Conservation (phyloP, 1,140 invertebrate species). For the Lamellibrachia luymesi region DNA sequence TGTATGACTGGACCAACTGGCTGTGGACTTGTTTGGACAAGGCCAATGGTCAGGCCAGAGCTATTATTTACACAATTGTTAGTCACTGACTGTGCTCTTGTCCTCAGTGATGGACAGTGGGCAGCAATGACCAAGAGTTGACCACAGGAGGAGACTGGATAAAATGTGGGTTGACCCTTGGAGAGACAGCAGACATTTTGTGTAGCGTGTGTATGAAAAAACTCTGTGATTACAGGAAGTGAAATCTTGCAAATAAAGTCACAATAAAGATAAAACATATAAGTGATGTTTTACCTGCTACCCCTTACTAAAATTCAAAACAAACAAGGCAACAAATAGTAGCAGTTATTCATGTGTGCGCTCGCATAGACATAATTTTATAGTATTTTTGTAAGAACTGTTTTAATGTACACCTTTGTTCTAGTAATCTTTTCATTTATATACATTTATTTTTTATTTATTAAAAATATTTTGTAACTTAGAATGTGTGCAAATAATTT, state of each 20-base stretch:
- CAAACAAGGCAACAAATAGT: too few relatives aligned
- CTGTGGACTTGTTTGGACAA: neutral
- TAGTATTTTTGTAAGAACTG: too few relatives aligned
- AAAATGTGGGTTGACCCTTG: too few relatives aligned
- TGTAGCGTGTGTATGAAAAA: neutral
- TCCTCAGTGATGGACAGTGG: neutral
- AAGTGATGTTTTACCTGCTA: neutral
- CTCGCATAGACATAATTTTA: too few relatives aligned
- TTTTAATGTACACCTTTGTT: too few relatives aligned
- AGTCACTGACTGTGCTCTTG: neutral
- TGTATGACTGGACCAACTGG: neutral
- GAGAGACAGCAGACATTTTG: neutral
- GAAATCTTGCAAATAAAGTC: neutral
- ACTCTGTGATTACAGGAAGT: neutral
- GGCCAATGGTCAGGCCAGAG: neutral
- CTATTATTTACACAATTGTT: neutral
- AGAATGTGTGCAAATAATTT: too few relatives aligned
- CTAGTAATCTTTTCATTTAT: too few relatives aligned
- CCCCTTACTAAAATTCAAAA: too few relatives aligned
- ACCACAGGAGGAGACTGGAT: neutral
- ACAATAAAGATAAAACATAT: neutral
- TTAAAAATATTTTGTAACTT: too few relatives aligned
- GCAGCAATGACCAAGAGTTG: too few relatives aligned
- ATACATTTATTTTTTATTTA: too few relatives aligned
- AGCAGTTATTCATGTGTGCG: too few relatives aligned